These are phyloP conservation scores for Camarhynchus parvulus DNA, from an alignment of 2,113 vertebrate genomes.

Conservation along the genomic window DNA sequence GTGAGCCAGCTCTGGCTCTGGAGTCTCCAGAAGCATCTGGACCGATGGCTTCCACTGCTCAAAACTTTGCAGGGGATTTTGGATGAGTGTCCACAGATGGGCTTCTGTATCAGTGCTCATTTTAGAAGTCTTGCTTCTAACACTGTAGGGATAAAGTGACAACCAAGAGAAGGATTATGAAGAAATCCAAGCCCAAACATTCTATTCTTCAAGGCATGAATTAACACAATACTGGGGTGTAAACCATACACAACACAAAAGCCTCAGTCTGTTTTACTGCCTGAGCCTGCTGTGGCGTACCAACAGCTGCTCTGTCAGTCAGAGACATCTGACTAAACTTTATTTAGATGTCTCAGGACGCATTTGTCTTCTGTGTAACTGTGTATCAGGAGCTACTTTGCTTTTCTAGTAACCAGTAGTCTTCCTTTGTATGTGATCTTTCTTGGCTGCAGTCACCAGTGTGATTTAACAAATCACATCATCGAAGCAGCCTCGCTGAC, in stretches of 20 bases:
- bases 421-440: background rate
- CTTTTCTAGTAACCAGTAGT: background rate
- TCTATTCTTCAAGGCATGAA: background rate
- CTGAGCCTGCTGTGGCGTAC: background rate
- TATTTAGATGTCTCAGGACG: background rate
- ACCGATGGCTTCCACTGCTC: constrained; percentile 81
- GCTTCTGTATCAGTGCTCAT: constrained; percentile 76
- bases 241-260: background rate
- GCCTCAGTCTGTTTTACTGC: background rate
- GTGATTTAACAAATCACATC: background rate
- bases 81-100: constrained; percentile 78
- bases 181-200: constrained; percentile 20
- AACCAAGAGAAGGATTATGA: background rate
- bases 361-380: constrained; percentile 7
- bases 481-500: background rate
- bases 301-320: constrained; percentile 44
- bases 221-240: background rate
- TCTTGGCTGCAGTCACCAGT: background rate
- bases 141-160: constrained; percentile 67
- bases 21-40: constrained; percentile 80
- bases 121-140: constrained; percentile 79
- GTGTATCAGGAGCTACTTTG: background rate
- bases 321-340: background rate
- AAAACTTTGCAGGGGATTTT: constrained; percentile 81
- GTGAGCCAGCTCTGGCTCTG: constrained; percentile 78